phyloP scores from a whole-genome alignment of 2,113 vertebrate genomes.

The Thamnaconus septentrionalis region DNA sequence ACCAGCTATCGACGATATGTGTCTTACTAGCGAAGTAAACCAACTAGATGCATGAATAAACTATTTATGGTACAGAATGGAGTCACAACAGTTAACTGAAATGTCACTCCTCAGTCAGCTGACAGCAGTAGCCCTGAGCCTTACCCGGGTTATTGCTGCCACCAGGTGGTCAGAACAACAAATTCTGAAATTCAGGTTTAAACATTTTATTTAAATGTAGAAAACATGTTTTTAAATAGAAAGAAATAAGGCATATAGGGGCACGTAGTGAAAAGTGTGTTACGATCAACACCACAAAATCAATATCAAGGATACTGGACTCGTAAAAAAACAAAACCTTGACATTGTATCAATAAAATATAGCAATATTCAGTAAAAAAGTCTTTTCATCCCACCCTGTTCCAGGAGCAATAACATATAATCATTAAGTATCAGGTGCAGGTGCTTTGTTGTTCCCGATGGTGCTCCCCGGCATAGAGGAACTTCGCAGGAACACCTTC shows the following conservation, averaged over 20 bases:
- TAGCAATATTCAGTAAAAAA: neutral
- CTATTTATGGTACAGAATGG: neutral
- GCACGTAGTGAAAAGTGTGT: too few species aligned
- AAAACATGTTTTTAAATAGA: slow-evolving; percentile 39
- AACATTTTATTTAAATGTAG: slow-evolving; percentile 13
- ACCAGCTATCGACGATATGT: too few species aligned
- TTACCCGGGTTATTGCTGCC: slow-evolving; percentile 35
- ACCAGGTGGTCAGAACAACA: slow-evolving; percentile 37
- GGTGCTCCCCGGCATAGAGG: slow-evolving; percentile 44
- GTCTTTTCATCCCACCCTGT: neutral
- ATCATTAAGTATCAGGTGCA: slow-evolving; percentile 34
- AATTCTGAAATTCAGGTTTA: slow-evolving; percentile 3
- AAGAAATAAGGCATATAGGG: slow-evolving; percentile 3
- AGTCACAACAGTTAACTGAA: neutral
- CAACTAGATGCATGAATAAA: too few species aligned
- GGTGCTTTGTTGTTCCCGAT: slow-evolving; percentile 7
- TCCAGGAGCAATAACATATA: neutral
- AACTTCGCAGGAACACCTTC: slow-evolving; percentile 64
- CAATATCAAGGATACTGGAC: too few species aligned
- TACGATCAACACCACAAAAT: too few species aligned
- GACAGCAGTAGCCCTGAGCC: neutral
- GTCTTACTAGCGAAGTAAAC: too few species aligned
- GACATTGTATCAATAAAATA: neutral
- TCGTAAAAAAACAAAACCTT: slow-evolving; percentile 4
- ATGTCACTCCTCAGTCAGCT: neutral